phyloP scores from a whole-genome alignment of 2,888 invertebrate genomes.

The Melanophora roralis region DNA sequence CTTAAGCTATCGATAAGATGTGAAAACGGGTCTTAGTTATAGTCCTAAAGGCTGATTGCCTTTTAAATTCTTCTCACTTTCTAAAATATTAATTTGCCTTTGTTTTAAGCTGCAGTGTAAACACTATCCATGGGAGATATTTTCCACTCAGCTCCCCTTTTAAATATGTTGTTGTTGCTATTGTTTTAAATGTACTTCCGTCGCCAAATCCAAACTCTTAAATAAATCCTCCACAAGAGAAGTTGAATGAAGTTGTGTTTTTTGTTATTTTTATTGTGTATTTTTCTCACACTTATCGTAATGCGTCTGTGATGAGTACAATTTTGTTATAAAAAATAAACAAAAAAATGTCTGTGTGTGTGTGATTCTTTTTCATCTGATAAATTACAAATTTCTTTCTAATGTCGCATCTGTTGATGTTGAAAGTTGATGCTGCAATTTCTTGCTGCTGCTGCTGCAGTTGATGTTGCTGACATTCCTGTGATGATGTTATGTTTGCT shows the following conservation, averaged over 20 bases:
- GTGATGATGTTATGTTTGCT: background rate
- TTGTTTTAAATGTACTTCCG: slow-evolving; percentile 28
- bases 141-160: slow-evolving; percentile 5
- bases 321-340: slow-evolving; percentile 14
- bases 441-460: background rate
- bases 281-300: slow-evolving; percentile 45
- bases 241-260: slow-evolving; percentile 11
- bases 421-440: slow-evolving; percentile 9
- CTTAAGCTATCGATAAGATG: too few species aligned
- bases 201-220: slow-evolving; percentile 24
- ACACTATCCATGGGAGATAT: slow-evolving; percentile 50
- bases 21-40: background rate
- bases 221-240: slow-evolving; percentile 24
- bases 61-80: slow-evolving; percentile 46
- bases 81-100: slow-evolving; percentile 12
- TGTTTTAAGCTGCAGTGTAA: background rate
- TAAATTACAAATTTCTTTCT: slow-evolving; percentile 49
- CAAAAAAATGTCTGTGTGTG: background rate
- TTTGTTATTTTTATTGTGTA: slow-evolving; percentile 26
- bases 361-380: slow-evolving; percentile 22
- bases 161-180: slow-evolving; percentile 14
- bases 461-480: slow-evolving; percentile 3
- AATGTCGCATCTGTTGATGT: slow-evolving; percentile 58
- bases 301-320: background rate
- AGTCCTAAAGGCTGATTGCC: background rate